Conservation (phyloP, 2,797 vertebrate species). For the Phylloscopus collybita region DNA sequence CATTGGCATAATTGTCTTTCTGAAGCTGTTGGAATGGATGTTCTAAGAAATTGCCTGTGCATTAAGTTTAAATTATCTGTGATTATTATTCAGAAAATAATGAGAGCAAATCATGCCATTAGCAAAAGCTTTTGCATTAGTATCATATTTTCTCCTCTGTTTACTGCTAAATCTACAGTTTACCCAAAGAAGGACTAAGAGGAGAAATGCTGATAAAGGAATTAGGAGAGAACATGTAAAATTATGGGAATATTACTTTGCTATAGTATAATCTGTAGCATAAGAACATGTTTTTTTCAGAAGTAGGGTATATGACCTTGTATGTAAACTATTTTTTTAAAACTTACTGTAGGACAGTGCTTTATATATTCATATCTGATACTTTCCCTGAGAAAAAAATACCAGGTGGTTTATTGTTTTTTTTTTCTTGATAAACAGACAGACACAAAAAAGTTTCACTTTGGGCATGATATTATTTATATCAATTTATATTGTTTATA, state of each 20-base stretch:
- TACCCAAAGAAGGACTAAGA: constrained; percentile 35
- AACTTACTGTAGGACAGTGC: neutral
- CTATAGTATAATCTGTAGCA: neutral
- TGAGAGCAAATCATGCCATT: constrained; percentile 59
- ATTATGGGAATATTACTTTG: neutral
- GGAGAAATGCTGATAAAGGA: neutral
- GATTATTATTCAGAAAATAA: constrained; percentile 74
- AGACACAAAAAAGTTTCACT: neutral
- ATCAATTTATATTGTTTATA: too few species aligned
- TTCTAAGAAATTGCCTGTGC: constrained; percentile 62
- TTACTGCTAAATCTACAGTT: constrained; percentile 73
- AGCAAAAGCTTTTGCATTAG: constrained; percentile 48
- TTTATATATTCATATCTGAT: neutral
- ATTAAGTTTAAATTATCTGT: constrained; percentile 73
- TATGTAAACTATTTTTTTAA: neutral
- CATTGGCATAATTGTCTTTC: constrained; percentile 43
- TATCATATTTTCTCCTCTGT: constrained; percentile 71
- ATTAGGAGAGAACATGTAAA: neutral
- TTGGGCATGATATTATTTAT: neutral
- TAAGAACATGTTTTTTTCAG: neutral
- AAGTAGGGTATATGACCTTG: neutral
- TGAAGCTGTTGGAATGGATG: constrained; percentile 50
- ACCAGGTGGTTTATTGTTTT: too few species aligned
- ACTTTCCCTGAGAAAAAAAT: neutral
- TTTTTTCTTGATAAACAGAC: neutral